Percentiles rank a stretch among this genome's conserved stretches.
phyloP scores from a whole-genome alignment of 2,113 vertebrate species.

The human (Homo sapiens) region GRCh38 chr5:169038501-169039000 shows the following conservation, averaged over 20 bases:
- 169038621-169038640: not conserved
- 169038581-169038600: not conserved
- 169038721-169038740: not conserved
- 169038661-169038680: not conserved
- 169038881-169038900: not conserved
- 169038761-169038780: not conserved
- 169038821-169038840: not conserved
- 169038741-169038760: not conserved
- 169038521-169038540: not conserved
- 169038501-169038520: not conserved
- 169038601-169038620: not conserved
- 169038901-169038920: not conserved
- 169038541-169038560: rapidly evolving
- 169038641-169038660: not conserved
- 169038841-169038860: not conserved
- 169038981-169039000: not conserved
- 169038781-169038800: not conserved
- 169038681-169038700: not conserved
- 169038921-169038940: not conserved
- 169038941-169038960: not conserved
- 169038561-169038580: too few species aligned
- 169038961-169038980: not conserved
- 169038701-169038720: not conserved
- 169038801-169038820: not conserved
- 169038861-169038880: not conserved